Evolutionary conservation across 2,888 invertebrate species (phyloP).

Genomic region (Lasius fuliginosus): DNA sequence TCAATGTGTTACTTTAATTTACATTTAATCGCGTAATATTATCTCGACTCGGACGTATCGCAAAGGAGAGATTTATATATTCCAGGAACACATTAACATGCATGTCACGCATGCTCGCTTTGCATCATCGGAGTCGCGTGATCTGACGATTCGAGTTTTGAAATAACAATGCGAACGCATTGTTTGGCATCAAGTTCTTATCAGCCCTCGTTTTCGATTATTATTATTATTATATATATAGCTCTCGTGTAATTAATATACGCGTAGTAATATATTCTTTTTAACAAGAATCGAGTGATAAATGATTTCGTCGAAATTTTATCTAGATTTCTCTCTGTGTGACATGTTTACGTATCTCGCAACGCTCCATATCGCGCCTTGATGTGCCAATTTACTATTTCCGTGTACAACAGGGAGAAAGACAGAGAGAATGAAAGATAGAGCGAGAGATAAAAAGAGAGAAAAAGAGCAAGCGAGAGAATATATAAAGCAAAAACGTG

Average conservation of each 20-base stretch:
- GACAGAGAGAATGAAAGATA: not conserved
- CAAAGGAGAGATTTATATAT: conserved; percentile 33
- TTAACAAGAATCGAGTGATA: conserved; percentile 28
- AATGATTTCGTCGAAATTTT: conserved; percentile 13
- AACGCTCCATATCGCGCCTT: conserved; percentile 28
- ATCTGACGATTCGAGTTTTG: conserved; percentile 9
- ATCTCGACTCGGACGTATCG: conserved; percentile 33
- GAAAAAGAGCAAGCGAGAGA: conserved; percentile 50
- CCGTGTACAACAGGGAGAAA: conserved; percentile 50
- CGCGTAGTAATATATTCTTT: conserved; percentile 24
- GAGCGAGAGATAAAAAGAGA: conserved; percentile 41
- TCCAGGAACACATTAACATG: conserved; percentile 27
- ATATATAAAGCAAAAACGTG: not conserved
- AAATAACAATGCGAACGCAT: conserved; percentile 4
- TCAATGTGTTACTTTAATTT: conserved; percentile 68
- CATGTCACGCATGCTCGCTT: conserved; percentile 22
- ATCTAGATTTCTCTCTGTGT: conserved; percentile 36
- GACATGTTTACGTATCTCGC: conserved; percentile 31
- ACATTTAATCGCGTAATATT: conserved; percentile 48
- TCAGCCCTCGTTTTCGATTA: conserved; percentile 13
- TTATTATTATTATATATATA: conserved; percentile 8
- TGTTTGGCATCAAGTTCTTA: conserved; percentile 25
- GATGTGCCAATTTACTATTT: conserved; percentile 67
- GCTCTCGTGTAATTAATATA: conserved; percentile 29
- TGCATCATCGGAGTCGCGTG: conserved; percentile 15